Conservation (phyloP, 2,888 invertebrate genomes). For the Papilio elwesi region DNA sequence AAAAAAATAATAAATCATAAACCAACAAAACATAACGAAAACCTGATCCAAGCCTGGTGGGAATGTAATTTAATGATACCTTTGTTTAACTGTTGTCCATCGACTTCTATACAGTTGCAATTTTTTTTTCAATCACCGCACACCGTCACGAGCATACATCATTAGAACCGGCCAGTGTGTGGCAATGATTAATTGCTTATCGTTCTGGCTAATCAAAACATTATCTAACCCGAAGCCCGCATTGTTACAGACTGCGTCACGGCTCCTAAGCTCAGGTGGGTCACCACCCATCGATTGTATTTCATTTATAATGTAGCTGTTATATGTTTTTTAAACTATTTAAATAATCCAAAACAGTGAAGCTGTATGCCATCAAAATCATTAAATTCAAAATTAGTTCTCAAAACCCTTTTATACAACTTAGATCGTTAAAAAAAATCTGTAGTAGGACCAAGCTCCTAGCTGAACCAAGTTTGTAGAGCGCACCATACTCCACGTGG, state of each 20-base stretch:
- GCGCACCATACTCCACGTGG: too few species aligned
- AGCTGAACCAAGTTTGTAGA: too few species aligned
- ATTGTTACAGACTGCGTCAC: slow-evolving; percentile 55
- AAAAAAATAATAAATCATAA: background rate
- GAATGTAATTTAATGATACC: slow-evolving; percentile 10
- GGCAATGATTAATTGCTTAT: slow-evolving; percentile 70
- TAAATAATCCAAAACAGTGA: too few species aligned
- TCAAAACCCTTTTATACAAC: too few species aligned
- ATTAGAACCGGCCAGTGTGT: slow-evolving; percentile 63
- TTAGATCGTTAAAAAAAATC: too few species aligned
- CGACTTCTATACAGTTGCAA: slow-evolving; percentile 41
- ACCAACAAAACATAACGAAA: slow-evolving; percentile 1
- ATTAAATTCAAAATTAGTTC: too few species aligned
- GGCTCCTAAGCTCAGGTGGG: slow-evolving; percentile 48
- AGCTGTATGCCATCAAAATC: too few species aligned
- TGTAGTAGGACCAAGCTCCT: too few species aligned
- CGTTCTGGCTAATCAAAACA: slow-evolving; percentile 67
- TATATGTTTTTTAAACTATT: too few species aligned
- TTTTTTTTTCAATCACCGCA: slow-evolving; percentile 61
- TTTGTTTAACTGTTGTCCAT: slow-evolving; percentile 47
- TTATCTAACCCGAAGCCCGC: slow-evolving; percentile 55
- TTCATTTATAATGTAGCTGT: slow-evolving; percentile 38
- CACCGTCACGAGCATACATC: slow-evolving; percentile 51
- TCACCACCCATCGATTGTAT: slow-evolving; percentile 30
- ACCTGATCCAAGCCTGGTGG: slow-evolving; percentile 34